Evolutionary conservation across 2,113 vertebrate genomes (phyloP).

Genomic region (Hystrix cristata): DNA sequence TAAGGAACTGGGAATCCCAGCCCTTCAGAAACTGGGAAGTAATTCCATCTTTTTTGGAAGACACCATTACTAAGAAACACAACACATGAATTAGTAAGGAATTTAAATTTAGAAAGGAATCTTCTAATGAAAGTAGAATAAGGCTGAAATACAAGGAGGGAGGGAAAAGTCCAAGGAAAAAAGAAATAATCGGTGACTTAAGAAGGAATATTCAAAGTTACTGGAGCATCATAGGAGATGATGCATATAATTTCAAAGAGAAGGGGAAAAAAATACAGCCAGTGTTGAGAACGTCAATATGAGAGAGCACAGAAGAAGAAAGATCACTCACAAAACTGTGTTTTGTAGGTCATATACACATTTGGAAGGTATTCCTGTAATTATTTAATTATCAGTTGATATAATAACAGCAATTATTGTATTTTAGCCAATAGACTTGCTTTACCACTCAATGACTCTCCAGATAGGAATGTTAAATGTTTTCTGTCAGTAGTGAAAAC

Average conservation of each 20-base stretch:
- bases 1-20: neutral
- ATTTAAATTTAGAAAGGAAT: constrained; percentile 12
- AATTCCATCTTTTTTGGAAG: constrained; percentile 6
- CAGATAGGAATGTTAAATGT: constrained; percentile 70
- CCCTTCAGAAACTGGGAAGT: neutral
- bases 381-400: constrained; percentile 60
- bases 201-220: neutral
- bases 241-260: constrained; percentile 32
- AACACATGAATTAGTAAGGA: neutral
- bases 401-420: constrained; percentile 36
- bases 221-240: neutral
- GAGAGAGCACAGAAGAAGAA: constrained; percentile 9
- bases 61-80: constrained; percentile 4
- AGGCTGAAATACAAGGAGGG: neutral
- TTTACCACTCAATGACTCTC: constrained; percentile 67
- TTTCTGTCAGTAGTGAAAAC: constrained; percentile 75
- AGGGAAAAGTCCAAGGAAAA: neutral
- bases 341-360: constrained; percentile 75
- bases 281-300: constrained; percentile 57
- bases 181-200: neutral
- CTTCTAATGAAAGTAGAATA: neutral
- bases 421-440: constrained; percentile 70
- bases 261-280: constrained; percentile 59
- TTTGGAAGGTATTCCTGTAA: constrained; percentile 56
- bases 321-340: constrained; percentile 72